A percentile compares a stretch with the other conserved stretches of the same genome.
These are phyloP conservation scores for Cirrhinus mrigala DNA, from an alignment of 2,797 vertebrate genomes.

Conservation along the genomic window DNA sequence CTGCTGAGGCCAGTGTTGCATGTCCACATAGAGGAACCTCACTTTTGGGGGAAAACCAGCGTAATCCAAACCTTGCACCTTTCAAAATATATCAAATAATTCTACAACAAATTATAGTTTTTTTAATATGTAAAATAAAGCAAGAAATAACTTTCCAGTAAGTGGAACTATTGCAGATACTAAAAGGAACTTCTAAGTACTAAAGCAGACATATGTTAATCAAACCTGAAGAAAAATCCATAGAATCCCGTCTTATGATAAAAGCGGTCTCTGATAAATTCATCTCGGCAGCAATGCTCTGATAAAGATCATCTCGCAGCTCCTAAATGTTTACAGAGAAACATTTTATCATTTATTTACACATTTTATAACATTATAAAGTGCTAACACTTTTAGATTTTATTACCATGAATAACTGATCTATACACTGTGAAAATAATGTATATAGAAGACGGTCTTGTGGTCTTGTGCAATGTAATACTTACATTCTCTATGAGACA, in stretches of 20 bases:
- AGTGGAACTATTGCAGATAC: not conserved
- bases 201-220: not conserved
- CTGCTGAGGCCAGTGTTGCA: conserved; percentile 90
- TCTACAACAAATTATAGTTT: no score
- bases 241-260: conserved; percentile 78
- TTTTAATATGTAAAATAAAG: no score
- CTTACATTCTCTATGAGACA: conserved; percentile 89
- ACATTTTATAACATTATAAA: not conserved
- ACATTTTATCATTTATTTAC: no score
- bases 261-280: conserved; percentile 93
- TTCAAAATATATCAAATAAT: not conserved
- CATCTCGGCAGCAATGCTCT: conserved; percentile 90
- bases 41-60: conserved; percentile 90
- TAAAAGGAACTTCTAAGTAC: not conserved
- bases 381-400: not conserved
- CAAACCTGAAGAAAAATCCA: conserved; percentile 85
- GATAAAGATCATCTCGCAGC: conserved; percentile 83
- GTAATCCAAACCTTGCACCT: conserved; percentile 85
- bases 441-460: no score
- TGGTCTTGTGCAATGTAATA: no score
- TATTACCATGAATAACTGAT: not conserved
- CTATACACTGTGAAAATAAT: not conserved
- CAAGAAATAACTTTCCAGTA: not conserved
- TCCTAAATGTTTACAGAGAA: conserved; percentile 72
- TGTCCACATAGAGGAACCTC: conserved; percentile 92